These are phyloP conservation scores for Engraulis encrasicolus DNA, from an alignment of 2,113 vertebrate species.

Conservation along the genomic window DNA sequence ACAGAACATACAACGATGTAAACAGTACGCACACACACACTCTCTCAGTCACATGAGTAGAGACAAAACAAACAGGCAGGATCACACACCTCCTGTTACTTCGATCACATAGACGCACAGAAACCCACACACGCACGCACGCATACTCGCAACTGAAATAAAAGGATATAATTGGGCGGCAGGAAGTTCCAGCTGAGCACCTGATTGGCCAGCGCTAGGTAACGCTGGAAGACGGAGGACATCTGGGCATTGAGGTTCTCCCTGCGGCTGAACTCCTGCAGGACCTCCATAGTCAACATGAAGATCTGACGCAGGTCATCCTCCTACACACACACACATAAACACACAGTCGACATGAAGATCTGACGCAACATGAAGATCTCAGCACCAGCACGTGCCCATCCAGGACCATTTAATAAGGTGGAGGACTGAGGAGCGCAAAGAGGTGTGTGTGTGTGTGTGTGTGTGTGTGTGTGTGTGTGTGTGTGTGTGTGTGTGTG, in stretches of 20 bases:
- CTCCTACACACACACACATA: conserved; percentile 75
- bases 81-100: too few species aligned
- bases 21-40: too few species aligned
- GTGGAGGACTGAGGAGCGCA: too few species aligned
- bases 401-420: too few species aligned
- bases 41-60: background rate
- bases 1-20: too few species aligned
- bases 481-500: background rate
- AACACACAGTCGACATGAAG: background rate
- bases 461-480: too few species aligned
- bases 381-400: background rate
- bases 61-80: too few species aligned
- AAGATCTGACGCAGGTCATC: conserved; percentile 95
- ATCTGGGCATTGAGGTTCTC: conserved; percentile 96
- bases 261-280: conserved; percentile 94
- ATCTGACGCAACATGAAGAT: background rate
- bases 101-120: too few species aligned
- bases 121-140: background rate
- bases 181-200: conserved; percentile 99
- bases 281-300: conserved; percentile 93
- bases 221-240: conserved; percentile 98
- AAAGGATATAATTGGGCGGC: conserved; percentile 99
- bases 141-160: background rate
- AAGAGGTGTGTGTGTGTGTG: too few species aligned
- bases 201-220: conserved; percentile 95